A percentile compares a stretch with the other conserved stretches of the same genome.
Conservation (phyloP, 37 sponge, comb jelly and placozoan genomes). For the Cladorhizidae sp. region DNA sequence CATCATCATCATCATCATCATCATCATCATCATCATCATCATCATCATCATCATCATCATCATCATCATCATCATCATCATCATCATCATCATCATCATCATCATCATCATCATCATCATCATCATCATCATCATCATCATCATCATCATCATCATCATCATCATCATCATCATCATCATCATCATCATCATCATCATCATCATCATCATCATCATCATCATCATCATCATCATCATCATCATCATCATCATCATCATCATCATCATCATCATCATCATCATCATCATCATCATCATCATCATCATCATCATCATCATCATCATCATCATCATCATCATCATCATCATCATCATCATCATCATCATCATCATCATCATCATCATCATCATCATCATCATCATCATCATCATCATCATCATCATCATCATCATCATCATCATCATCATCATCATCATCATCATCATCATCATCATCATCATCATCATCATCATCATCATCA, state of each 20-base stretch:
- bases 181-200: slow-evolving; percentile 4
- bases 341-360: background rate
- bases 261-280: too few species aligned
- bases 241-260: background rate
- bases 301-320: background rate
- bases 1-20: slow-evolving; percentile 4
- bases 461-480: background rate
- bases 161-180: background rate
- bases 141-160: background rate
- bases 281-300: slow-evolving; percentile 2
- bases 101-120: slow-evolving; percentile 2
- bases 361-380: background rate
- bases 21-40: slow-evolving; percentile 4
- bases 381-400: background rate
- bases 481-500: slow-evolving; percentile 2
- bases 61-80: background rate
- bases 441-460: slow-evolving; percentile 2
- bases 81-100: slow-evolving; percentile 4
- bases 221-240: slow-evolving; percentile 2
- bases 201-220: background rate
- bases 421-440: background rate
- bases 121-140: slow-evolving; percentile 2
- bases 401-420: slow-evolving; percentile 4
- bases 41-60: slow-evolving; percentile 4
- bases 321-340: background rate